Evolutionary conservation across 2,888 invertebrate species (phyloP).

Genomic region (Octonoba sinensis): DNA sequence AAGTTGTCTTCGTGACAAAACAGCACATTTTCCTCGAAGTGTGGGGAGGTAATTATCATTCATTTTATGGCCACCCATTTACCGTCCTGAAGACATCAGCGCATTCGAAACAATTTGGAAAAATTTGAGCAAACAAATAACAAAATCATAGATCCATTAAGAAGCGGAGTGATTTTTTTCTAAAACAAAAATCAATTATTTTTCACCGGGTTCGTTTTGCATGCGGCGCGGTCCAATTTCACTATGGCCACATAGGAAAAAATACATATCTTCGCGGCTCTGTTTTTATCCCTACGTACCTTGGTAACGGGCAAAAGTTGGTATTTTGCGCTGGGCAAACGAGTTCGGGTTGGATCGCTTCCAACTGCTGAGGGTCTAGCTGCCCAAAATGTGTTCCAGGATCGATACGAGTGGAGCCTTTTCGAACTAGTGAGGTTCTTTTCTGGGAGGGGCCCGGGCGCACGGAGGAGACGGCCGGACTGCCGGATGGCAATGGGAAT

Average conservation of each 20-base stretch:
- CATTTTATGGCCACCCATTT: no score
- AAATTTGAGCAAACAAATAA: no score
- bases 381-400: slow-evolving; percentile 16
- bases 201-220: slow-evolving; percentile 32
- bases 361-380: slow-evolving; percentile 2
- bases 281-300: slow-evolving; percentile 62
- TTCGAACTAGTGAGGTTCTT: not conserved
- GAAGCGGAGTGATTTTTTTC: no score
- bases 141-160: no score
- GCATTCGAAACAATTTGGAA: no score
- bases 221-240: slow-evolving; percentile 35
- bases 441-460: slow-evolving; percentile 3
- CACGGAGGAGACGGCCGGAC: no score
- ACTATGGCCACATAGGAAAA: slow-evolving; percentile 33
- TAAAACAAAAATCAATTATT: no score
- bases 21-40: no score
- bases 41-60: no score
- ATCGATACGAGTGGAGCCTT: slow-evolving; percentile 19
- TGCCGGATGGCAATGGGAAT: no score
- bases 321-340: slow-evolving; percentile 2
- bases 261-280: slow-evolving; percentile 22
- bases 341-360: slow-evolving; percentile 9
- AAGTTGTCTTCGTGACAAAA: no score
- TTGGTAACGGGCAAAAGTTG: slow-evolving; percentile 50
- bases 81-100: no score